Evolutionary conservation across 2,113 vertebrate genomes (phyloP).

Genomic region (Morone chrysops): DNA sequence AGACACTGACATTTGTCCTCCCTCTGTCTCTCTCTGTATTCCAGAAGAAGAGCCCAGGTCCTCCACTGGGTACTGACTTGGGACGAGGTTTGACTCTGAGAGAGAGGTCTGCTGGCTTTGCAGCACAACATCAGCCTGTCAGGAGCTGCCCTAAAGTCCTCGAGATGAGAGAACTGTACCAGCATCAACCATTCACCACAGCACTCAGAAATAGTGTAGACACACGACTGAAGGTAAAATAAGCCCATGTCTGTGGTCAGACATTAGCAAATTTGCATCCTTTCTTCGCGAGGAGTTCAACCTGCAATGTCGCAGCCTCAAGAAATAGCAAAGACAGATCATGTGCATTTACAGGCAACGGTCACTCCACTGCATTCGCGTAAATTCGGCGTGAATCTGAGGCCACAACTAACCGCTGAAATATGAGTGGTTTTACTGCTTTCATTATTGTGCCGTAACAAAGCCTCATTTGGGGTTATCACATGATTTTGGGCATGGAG

Average conservation of each 20-base stretch:
- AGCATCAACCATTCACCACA: slow-evolving; percentile 81
- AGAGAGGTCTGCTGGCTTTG: slow-evolving; percentile 28
- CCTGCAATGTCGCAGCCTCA: no score
- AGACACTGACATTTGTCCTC: neutral
- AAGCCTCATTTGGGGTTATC: neutral
- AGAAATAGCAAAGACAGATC: no score
- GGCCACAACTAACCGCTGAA: neutral
- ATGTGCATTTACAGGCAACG: no score
- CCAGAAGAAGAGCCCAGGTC: slow-evolving; percentile 81
- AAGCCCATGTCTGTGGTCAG: neutral
- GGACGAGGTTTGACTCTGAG: slow-evolving; percentile 82
- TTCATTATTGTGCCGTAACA: neutral
- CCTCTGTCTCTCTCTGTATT: neutral
- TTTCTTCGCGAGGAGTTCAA: no score
- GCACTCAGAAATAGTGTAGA: slow-evolving; percentile 83
- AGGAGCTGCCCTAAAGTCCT: slow-evolving; percentile 86
- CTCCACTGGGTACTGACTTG: slow-evolving; percentile 64
- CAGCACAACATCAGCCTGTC: slow-evolving; percentile 36
- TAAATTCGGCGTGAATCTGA: neutral
- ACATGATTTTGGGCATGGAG: neutral
- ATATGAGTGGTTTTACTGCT: neutral
- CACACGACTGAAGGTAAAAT: slow-evolving; percentile 87
- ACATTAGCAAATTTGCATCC: no score
- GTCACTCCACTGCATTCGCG: no score
- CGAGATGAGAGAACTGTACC: slow-evolving; percentile 87